Conservation (phyloP, 2,888 invertebrate genomes). For the Ormyrus labotus region DNA sequence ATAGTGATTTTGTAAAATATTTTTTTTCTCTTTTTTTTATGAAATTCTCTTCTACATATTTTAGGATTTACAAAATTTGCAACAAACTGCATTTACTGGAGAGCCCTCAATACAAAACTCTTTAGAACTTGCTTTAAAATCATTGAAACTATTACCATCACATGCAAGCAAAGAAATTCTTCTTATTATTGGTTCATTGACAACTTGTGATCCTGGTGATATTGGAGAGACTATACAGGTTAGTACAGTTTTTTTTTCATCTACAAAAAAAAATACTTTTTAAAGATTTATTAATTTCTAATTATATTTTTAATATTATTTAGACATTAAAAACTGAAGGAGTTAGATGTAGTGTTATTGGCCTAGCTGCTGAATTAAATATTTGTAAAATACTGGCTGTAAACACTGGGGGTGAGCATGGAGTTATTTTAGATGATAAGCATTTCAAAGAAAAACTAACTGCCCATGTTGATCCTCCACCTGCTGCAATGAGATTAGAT, state of each 20-base stretch:
- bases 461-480: conserved; percentile 83
- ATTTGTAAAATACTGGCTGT: conserved; percentile 91
- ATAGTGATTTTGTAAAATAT: neutral
- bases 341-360: conserved; percentile 95
- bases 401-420: conserved; percentile 92
- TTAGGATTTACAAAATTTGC: conserved; percentile 76
- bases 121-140: conserved; percentile 89
- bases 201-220: conserved; percentile 97
- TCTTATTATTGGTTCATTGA: conserved; percentile 93
- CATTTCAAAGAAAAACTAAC: conserved; percentile 84
- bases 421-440: conserved; percentile 89
- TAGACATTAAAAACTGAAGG: conserved; percentile 86
- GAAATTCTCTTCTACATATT: conserved; percentile 24
- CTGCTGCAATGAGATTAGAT: conserved; percentile 84
- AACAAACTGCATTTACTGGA: conserved; percentile 85
- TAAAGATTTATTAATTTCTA: neutral
- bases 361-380: conserved; percentile 95
- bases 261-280: neutral
- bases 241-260: neutral
- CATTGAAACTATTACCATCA: conserved; percentile 90
- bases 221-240: conserved; percentile 90
- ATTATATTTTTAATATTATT: conserved; percentile 61
- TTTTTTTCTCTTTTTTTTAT: too few species aligned
- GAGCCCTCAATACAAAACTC: conserved; percentile 98
- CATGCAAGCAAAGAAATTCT: conserved; percentile 97